phyloP scores from a whole-genome alignment of 2,797 vertebrate species.

The Rhinophrynus dorsalis region DNA sequence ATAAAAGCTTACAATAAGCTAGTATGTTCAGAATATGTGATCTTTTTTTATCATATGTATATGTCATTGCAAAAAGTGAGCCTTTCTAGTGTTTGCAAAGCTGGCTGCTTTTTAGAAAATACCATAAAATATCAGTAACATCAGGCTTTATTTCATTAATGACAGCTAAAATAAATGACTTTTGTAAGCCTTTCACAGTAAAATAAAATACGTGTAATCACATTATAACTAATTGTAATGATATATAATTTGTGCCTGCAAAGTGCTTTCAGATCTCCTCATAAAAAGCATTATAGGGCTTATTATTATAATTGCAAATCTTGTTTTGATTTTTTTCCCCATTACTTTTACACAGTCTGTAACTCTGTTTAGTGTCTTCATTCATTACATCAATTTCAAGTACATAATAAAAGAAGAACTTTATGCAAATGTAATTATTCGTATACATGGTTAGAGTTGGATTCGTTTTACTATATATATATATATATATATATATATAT shows the following conservation, averaged over 20 bases:
- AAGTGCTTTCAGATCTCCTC: conserved; percentile 34
- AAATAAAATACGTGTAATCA: conserved; percentile 44
- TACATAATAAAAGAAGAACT: background rate
- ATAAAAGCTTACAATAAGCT: background rate
- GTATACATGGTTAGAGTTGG: background rate
- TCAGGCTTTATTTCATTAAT: conserved; percentile 36
- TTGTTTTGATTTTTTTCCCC: conserved; percentile 26
- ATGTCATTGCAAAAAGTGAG: background rate
- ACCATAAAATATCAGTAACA: conserved; percentile 30
- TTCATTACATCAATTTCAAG: background rate
- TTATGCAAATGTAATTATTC: conserved; percentile 28
- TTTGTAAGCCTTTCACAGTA: conserved; percentile 19
- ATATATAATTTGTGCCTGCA: conserved; percentile 44
- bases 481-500: no score
- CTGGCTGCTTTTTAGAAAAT: conserved; percentile 12
- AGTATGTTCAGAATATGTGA: background rate
- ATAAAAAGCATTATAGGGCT: conserved; percentile 33
- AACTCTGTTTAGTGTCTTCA: background rate
- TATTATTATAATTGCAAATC: conserved; percentile 49
- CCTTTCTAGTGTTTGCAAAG: conserved; percentile 8
- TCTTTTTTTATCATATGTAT: background rate
- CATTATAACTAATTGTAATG: conserved; percentile 35
- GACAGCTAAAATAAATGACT: conserved; percentile 16
- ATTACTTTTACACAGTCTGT: conserved; percentile 33
- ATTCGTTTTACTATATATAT: no score